phyloP scores from a whole-genome alignment of 2,113 vertebrate species.

The Indicator maculatus region DNA sequence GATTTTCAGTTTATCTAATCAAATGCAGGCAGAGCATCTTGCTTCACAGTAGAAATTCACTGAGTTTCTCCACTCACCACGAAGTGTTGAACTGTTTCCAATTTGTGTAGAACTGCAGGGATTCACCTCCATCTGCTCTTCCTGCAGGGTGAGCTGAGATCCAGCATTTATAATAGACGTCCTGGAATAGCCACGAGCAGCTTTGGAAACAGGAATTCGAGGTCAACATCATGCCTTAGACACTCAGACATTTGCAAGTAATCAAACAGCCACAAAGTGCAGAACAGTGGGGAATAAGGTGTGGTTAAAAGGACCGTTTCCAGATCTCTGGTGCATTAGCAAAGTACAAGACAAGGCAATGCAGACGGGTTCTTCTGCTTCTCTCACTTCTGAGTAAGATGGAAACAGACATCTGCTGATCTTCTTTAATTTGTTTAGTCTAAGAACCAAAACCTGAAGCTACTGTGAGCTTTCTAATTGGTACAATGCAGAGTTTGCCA shows the following conservation, averaged over 20 bases:
- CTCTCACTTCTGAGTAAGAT: not conserved
- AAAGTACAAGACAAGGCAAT: not conserved
- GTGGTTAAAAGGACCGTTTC: not conserved
- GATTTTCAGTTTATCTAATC: not conserved
- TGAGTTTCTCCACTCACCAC: slow-evolving; percentile 58
- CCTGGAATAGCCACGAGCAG: slow-evolving; percentile 61
- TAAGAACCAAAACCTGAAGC: not conserved
- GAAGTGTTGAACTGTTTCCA: slow-evolving; percentile 20
- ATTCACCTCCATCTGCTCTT: slow-evolving; percentile 76
- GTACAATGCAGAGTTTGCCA: not conserved
- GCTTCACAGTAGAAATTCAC: not conserved
- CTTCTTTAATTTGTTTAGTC: not conserved
- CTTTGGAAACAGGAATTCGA: slow-evolving; percentile 50
- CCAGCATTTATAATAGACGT: slow-evolving; percentile 72
- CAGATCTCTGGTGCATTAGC: not conserved
- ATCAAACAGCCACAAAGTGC: not conserved
- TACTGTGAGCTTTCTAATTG: not conserved
- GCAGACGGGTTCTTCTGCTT: not conserved
- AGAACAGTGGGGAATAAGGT: not conserved
- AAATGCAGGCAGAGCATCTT: not conserved
- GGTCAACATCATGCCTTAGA: not conserved
- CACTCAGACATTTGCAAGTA: not conserved
- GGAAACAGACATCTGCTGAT: not conserved
- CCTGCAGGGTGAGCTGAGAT: slow-evolving; percentile 28
- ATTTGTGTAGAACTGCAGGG: not conserved